These are phyloP conservation scores for Sphaeramia orbicularis DNA, from an alignment of 2,797 vertebrate genomes.

Conservation along the genomic window DNA sequence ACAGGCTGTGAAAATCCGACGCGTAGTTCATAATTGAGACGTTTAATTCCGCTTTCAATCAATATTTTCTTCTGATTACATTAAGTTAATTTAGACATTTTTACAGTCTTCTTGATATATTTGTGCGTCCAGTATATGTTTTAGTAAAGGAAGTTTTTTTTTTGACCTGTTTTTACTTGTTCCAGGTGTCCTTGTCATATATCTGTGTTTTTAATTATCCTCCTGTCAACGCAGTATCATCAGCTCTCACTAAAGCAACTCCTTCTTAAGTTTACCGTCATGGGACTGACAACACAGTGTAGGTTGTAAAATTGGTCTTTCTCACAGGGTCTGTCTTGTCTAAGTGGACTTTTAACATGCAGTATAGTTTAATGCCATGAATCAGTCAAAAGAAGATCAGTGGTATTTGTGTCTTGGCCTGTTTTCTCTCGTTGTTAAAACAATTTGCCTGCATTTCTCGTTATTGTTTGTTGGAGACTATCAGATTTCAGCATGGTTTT, in stretches of 20 bases:
- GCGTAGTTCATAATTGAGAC: no score
- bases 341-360: conserved; percentile 7
- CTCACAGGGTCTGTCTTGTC: background rate
- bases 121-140: no score
- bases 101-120: no score
- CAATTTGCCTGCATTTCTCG: background rate
- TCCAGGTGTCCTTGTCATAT: conserved; percentile 51
- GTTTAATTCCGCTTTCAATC: no score
- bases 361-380: no score
- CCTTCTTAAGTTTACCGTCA: conserved; percentile 9
- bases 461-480: background rate
- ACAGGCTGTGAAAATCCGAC: no score
- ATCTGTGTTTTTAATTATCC: conserved; percentile 37
- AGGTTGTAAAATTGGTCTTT: background rate
- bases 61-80: no score
- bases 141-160: conserved; percentile 7
- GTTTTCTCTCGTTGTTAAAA: background rate
- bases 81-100: no score
- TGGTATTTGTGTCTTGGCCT: background rate
- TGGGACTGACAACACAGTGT: background rate
- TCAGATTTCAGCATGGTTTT: conserved; percentile 6
- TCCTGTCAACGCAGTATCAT: conserved; percentile 16
- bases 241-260: background rate
- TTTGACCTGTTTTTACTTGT: conserved; percentile 1
- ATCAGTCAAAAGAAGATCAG: background rate